Evolutionary conservation across 2,888 invertebrate genomes (phyloP).

Genomic region (Brachyptera putata): DNA sequence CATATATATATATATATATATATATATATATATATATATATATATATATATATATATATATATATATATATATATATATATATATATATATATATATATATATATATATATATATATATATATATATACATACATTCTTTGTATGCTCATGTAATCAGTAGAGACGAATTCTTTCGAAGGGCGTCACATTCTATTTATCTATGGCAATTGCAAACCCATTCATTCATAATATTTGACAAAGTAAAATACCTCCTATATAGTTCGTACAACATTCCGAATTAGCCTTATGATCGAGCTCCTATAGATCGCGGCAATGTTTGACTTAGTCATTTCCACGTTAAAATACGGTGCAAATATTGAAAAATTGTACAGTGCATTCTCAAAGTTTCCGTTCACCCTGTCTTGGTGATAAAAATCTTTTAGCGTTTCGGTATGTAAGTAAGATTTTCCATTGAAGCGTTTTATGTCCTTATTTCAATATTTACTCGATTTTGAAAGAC

Average conservation of each 20-base stretch:
- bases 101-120: slow-evolving; percentile 10
- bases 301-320: background rate
- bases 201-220: too few relatives aligned
- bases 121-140: too few relatives aligned
- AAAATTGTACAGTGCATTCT: background rate
- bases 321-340: slow-evolving; percentile 1
- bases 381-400: background rate
- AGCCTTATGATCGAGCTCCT: too few relatives aligned
- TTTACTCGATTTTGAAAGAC: too few relatives aligned
- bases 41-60: background rate
- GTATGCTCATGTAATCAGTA: too few relatives aligned
- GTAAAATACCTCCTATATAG: background rate
- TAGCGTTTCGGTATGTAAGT: too few relatives aligned
- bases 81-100: slow-evolving; percentile 10
- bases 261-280: too few relatives aligned
- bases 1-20: background rate
- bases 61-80: too few relatives aligned
- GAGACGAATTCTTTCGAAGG: too few relatives aligned
- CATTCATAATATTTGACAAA: background rate
- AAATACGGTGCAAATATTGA: background rate
- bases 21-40: slow-evolving; percentile 12
- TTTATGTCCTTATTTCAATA: background rate
- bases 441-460: too few relatives aligned
- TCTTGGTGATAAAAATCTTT: too few relatives aligned
- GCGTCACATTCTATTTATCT: background rate